Evolutionary conservation across 2,888 invertebrate genomes (phyloP).

Genomic region (Amphipyra berbera): DNA sequence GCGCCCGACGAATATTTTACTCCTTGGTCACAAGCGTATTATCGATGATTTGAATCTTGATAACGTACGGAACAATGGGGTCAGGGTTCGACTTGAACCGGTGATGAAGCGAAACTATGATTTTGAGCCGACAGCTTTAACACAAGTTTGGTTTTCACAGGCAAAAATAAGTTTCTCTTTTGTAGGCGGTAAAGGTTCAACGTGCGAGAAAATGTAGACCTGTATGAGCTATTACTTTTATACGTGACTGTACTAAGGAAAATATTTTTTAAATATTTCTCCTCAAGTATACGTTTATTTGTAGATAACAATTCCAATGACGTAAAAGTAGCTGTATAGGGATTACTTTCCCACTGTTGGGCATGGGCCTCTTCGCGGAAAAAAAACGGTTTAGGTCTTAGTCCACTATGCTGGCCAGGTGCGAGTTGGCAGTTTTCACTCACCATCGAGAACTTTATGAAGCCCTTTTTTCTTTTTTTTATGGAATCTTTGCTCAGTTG

Average conservation of each 20-base stretch:
- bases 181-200: conserved; percentile 2
- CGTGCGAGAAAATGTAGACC: conserved; percentile 1
- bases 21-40: conserved; percentile 82
- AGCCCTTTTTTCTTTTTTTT: no score
- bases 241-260: conserved; percentile 5
- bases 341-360: no score
- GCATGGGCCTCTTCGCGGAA: no score
- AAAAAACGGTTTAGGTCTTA: no score
- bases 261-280: no score
- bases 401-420: no score
- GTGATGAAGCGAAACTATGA: conserved; percentile 63
- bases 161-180: conserved; percentile 31
- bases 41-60: conserved; percentile 87
- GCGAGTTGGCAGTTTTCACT: no score
- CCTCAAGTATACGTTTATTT: no score
- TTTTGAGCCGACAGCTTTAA: conserved; percentile 47
- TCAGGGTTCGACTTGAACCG: conserved; percentile 82
- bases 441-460: no score
- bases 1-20: conserved; percentile 66
- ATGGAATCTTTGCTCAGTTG: no score
- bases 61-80: conserved; percentile 79
- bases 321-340: no score
- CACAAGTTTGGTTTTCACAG: conserved; percentile 42
- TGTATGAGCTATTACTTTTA: conserved; percentile 7
- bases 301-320: not conserved